Evolutionary conservation across 2,888 invertebrate genomes (phyloP), one percentile per base, ranked within the genome.

Genomic region (Deilephila porcellus): DNA sequence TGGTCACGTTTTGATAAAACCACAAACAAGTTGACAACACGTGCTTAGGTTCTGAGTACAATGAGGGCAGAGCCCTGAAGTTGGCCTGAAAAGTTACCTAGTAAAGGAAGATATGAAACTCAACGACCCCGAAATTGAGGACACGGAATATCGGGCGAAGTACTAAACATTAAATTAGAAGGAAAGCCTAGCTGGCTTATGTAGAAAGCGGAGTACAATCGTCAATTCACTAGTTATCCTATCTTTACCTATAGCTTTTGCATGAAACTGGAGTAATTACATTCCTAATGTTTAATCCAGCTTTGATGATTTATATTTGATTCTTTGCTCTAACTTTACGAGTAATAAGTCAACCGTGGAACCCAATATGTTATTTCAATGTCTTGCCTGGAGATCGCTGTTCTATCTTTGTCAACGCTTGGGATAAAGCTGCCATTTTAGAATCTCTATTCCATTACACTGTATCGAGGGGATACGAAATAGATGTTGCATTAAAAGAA

Each of bases 351-450:
- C 20, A n/a, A 45, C 45, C 20, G 14, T 20, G 64, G 64, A 45
- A 45, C 45, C 34, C 64, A 64, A 64, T 20, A 64, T 64, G 64
- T 64, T 64, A 64, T 64, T 45, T 64, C 0, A 64, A 64, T 20
- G 45, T 45, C 45, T 37, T 45, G 37, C n/a, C 20, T 14, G 14
- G 20, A n/a, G 11, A 64, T 64, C 20, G 64, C 20, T 64, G 34
- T 45, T 45, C 64, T 64, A 64, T 64, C 45, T 64, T 45, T 64
- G 45, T 64, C 64, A 64, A 45, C 37, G 37, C 20, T 37, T 17
- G 56, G 56, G n/a, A 56, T 20, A 14, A 20, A 20, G 14, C 64
- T 64, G 64, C 37, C 45, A 56, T 56, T 56, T 64, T 11, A 45
- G 64, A 11, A 45, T 1, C 5, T 64, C 64, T 64, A 20, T 64